phyloP scores from a whole-genome alignment of 2,797 vertebrate genomes.

The Telmatherina bonti region DNA sequence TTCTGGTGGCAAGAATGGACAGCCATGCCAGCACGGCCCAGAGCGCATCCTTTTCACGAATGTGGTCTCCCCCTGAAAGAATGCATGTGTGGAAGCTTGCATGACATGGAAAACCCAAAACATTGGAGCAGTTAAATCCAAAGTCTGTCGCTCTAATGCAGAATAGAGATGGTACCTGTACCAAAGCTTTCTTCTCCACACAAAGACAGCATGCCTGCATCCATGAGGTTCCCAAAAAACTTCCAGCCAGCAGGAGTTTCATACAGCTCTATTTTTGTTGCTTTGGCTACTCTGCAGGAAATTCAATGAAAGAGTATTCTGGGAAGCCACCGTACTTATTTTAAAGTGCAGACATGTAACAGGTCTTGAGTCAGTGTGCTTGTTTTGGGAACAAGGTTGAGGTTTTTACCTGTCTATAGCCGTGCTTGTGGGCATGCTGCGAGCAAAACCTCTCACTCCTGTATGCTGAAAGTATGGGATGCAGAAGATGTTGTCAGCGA shows the following conservation, averaged over 20 bases:
- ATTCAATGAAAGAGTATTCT: conserved; percentile 26
- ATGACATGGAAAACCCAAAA: background rate
- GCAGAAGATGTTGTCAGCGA: conserved; percentile 96
- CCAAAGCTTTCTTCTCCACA: conserved; percentile 98
- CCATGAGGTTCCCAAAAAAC: conserved; percentile 98
- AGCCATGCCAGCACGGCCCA: conserved; percentile 98
- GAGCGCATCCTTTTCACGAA: conserved; percentile 96
- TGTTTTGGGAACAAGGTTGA: background rate
- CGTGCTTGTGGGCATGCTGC: conserved; percentile 97
- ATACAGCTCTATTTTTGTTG: conserved; percentile 95
- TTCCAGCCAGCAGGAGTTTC: conserved; percentile 98
- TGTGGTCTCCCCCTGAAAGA: conserved; percentile 91
- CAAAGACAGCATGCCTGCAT: conserved; percentile 93
- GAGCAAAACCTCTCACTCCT: conserved; percentile 93
- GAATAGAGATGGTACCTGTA: conserved; percentile 80
- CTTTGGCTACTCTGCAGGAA: conserved; percentile 91
- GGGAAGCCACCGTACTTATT: conserved; percentile 5
- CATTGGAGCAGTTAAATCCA: background rate
- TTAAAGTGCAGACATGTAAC: background rate
- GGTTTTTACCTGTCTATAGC: conserved; percentile 92
- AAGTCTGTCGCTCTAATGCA: conserved; percentile 43
- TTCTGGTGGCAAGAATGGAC: conserved; percentile 90
- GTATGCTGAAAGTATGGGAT: conserved; percentile 97
- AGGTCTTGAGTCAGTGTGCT: background rate
- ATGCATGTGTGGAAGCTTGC: background rate